Conservation (phyloP, 2,888 invertebrate species). For the Phrixothrix hirtus region DNA sequence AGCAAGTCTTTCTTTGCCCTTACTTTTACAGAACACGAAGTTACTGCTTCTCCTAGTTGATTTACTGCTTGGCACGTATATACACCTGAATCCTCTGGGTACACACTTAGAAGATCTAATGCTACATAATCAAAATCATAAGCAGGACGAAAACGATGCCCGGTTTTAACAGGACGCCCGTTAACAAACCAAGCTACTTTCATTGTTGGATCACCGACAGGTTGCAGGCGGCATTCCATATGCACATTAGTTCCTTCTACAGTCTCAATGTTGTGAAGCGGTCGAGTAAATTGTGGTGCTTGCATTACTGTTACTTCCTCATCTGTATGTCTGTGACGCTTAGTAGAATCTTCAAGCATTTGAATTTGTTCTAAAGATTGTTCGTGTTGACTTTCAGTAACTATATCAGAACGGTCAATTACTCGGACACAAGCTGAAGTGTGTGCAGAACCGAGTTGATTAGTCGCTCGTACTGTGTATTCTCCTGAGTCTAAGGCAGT, state of each 20-base stretch:
- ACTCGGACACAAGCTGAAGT: constrained; percentile 89
- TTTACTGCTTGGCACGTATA: constrained; percentile 96
- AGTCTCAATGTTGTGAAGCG: constrained; percentile 87
- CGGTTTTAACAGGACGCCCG: constrained; percentile 88
- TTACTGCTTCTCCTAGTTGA: constrained; percentile 90
- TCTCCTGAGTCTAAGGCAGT: constrained; percentile 94
- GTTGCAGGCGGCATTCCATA: constrained; percentile 87
- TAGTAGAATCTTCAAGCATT: constrained; percentile 79
- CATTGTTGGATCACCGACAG: constrained; percentile 90
- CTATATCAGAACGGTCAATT: constrained; percentile 77
- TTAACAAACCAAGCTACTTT: constrained; percentile 96
- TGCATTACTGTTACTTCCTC: constrained; percentile 85
- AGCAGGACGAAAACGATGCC: constrained; percentile 92
- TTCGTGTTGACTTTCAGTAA: constrained; percentile 90
- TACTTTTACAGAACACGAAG: constrained; percentile 86
- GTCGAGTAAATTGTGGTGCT: constrained; percentile 84
- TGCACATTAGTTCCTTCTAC: constrained; percentile 91
- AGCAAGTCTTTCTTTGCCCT: constrained; percentile 87
- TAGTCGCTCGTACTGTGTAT: constrained; percentile 92
- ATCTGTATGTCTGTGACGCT: constrained; percentile 69
- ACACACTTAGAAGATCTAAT: constrained; percentile 92
- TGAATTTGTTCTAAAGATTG: constrained; percentile 91
- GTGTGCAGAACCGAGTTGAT: constrained; percentile 90
- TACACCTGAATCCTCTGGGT: constrained; percentile 95
- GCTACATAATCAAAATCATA: constrained; percentile 98